These are phyloP conservation scores for Rhinogobius similis DNA, from an alignment of 2,113 vertebrate genomes.

Conservation along the genomic window DNA sequence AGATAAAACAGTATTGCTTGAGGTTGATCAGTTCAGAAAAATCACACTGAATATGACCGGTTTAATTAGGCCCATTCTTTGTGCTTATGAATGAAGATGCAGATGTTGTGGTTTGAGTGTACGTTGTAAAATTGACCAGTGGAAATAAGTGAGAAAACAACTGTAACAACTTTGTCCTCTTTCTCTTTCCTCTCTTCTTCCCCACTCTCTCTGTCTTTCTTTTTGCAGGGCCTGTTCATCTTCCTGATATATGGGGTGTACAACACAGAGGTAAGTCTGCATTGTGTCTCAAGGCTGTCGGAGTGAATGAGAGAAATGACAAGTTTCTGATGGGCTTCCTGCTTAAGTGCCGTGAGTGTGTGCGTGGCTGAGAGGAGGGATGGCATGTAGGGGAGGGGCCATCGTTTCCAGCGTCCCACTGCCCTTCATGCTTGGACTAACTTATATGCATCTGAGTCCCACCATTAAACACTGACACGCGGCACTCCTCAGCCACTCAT, in stretches of 20 bases:
- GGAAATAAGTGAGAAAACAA: conserved; percentile 58
- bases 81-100: neutral
- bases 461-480: conserved; percentile 97
- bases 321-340: conserved; percentile 98
- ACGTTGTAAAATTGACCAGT: neutral
- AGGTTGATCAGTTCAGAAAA: neutral
- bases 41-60: neutral
- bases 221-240: conserved; percentile 97
- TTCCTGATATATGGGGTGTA: conserved; percentile 99
- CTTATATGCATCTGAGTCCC: conserved; percentile 96
- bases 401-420: conserved; percentile 88
- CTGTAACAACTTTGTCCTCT: conserved; percentile 72
- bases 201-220: conserved; percentile 44
- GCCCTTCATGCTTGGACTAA: conserved; percentile 99
- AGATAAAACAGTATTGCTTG: neutral
- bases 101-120: neutral
- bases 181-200: conserved; percentile 22
- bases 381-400: conserved; percentile 54
- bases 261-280: conserved; percentile 98
- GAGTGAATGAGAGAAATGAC: conserved; percentile 99
- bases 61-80: neutral
- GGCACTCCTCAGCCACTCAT: conserved; percentile 92
- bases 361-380: conserved; percentile 54
- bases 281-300: conserved; percentile 99
- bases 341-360: conserved; percentile 77